phyloP scores from a whole-genome alignment of 2,888 invertebrate genomes.

The Archips crataeganus region DNA sequence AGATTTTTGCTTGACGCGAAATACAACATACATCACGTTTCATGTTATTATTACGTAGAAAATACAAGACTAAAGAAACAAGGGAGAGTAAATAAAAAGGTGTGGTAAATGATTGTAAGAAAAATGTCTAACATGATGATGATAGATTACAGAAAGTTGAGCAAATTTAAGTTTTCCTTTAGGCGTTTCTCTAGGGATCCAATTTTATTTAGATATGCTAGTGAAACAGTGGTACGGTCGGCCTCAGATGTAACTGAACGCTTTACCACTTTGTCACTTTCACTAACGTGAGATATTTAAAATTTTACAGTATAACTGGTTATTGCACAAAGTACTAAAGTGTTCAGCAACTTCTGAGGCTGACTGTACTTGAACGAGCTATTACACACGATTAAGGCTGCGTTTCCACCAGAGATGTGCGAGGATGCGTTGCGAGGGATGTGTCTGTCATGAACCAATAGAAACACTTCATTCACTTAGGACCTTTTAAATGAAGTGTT shows the following conservation, averaged over 20 bases:
- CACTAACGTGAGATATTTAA: too few species aligned
- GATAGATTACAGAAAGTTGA: constrained; percentile 1
- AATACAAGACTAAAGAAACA: not conserved
- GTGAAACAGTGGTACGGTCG: not conserved
- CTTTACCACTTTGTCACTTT: too few species aligned
- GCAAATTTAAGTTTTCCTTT: constrained; percentile 6
- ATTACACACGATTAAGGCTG: not conserved
- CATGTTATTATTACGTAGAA: not conserved
- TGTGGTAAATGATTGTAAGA: constrained; percentile 1
- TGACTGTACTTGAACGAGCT: not conserved
- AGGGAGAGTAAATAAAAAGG: not conserved
- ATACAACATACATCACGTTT: not conserved
- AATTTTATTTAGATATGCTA: not conserved
- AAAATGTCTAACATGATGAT: not conserved
- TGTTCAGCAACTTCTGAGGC: too few species aligned
- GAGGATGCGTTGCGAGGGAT: too few species aligned
- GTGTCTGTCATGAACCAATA: too few species aligned
- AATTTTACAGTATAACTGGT: too few species aligned
- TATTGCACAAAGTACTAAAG: too few species aligned
- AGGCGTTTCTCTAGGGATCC: not conserved
- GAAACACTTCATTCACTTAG: too few species aligned
- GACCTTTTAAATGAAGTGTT: too few species aligned
- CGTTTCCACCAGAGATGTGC: too few species aligned
- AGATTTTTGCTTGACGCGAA: not conserved
- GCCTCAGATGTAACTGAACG: too few species aligned